Percentiles rank a stretch among this genome's conserved stretches.
These are phyloP conservation scores for Idaea biselata DNA, from an alignment of 2,888 invertebrate genomes.

Conservation along the genomic window DNA sequence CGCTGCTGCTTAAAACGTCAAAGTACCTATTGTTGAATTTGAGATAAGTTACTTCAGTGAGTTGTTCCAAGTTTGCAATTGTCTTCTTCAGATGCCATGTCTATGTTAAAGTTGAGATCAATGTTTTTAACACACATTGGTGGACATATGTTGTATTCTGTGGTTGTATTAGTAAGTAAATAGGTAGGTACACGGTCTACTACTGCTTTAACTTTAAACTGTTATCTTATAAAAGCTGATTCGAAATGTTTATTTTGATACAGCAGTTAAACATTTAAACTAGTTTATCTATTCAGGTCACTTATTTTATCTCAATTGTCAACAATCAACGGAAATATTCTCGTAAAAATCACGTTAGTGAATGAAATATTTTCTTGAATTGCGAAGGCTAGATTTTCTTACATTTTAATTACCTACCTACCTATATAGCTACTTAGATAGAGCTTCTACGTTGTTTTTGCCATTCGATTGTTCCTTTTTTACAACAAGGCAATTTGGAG, in stretches of 20 bases:
- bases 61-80: no score
- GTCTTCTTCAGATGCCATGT: no score
- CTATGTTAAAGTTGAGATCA: no score
- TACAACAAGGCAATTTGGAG: not conserved
- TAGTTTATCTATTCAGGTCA: constrained; percentile 45
- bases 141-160: no score
- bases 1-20: no score
- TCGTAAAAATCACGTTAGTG: not conserved
- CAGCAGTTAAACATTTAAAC: constrained; percentile 16
- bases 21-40: no score
- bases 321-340: constrained; percentile 17
- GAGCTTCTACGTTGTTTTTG: not conserved
- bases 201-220: not conserved
- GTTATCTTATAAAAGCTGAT: not conserved
- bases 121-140: no score
- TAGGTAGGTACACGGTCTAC: no score
- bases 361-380: not conserved
- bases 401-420: not conserved
- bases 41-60: no score
- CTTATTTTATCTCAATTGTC: constrained; percentile 32
- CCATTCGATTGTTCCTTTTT: not conserved
- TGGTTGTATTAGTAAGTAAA: not conserved
- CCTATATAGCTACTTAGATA: no score
- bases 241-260: constrained; percentile 11
- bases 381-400: not conserved